Conservation (phyloP, 2,888 invertebrate genomes). For the Onchidella celtica region DNA sequence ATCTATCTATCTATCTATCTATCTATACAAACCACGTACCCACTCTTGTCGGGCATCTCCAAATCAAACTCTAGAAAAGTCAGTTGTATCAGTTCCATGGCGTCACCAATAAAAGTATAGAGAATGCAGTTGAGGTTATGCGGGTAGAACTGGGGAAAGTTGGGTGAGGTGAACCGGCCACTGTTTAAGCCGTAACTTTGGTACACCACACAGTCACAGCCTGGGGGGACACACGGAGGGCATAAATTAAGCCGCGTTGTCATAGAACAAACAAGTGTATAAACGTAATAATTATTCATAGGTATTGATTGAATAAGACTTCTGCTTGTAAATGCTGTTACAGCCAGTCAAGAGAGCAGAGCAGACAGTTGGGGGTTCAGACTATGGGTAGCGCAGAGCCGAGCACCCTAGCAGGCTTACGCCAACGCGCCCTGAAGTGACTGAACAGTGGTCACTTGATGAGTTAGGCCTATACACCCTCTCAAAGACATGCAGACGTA, state of each 20-base stretch:
- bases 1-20: too few relatives aligned
- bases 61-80: conserved; percentile 90
- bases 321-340: background rate
- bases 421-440: too few relatives aligned
- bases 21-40: too few relatives aligned
- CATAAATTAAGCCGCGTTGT: too few relatives aligned
- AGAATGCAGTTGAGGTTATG: conserved; percentile 89
- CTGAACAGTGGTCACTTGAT: too few relatives aligned
- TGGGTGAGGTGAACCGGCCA: conserved; percentile 91
- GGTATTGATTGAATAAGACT: background rate
- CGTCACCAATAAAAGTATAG: conserved; percentile 90
- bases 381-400: too few relatives aligned
- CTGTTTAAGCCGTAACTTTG: conserved; percentile 88
- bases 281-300: background rate
- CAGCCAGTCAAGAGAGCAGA: too few relatives aligned
- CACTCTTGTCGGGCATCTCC: conserved; percentile 81
- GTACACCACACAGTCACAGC: conserved; percentile 91
- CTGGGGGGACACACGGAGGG: conserved; percentile 84
- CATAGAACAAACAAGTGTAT: background rate
- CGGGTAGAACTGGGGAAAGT: conserved; percentile 89
- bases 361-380: too few relatives aligned
- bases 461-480: too few relatives aligned
- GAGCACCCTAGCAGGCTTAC: too few relatives aligned
- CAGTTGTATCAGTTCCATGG: conserved; percentile 90
- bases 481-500: too few relatives aligned